Evolutionary conservation across 2,888 invertebrate genomes (phyloP).

Genomic region (Oxycera nigricornis): DNA sequence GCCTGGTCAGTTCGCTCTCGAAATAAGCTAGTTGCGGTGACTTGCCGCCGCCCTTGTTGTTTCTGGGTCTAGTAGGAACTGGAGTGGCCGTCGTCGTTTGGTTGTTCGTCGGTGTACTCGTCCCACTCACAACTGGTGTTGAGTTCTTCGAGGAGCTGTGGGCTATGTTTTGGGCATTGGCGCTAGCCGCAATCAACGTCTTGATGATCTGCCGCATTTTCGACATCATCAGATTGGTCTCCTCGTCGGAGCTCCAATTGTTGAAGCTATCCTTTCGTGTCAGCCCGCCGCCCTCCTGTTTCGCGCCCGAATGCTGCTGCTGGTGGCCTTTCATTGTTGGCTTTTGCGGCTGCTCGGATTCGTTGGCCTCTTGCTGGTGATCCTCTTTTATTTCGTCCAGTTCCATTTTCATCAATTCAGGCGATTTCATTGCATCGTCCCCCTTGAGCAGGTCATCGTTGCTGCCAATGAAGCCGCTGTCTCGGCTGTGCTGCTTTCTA

Average conservation of each 20-base stretch:
- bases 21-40: constrained; percentile 88
- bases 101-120: constrained; percentile 57
- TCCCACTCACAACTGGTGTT: constrained; percentile 59
- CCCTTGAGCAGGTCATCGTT: constrained; percentile 82
- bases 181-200: constrained; percentile 78
- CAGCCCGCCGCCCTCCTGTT: constrained; percentile 66
- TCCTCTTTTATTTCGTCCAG: constrained; percentile 68
- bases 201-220: constrained; percentile 93
- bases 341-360: constrained; percentile 6
- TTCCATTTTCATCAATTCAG: constrained; percentile 59
- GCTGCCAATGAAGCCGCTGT: constrained; percentile 88
- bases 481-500: constrained; percentile 82
- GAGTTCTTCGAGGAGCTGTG: constrained; percentile 59
- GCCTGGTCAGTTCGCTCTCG: constrained; percentile 84
- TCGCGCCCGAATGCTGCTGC: constrained; percentile 39
- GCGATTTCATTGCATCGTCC: constrained; percentile 56
- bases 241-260: constrained; percentile 93
- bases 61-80: constrained; percentile 68
- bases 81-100: constrained; percentile 66
- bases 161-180: constrained; percentile 61
- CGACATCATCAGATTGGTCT: constrained; percentile 94
- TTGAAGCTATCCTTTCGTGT: constrained; percentile 89
- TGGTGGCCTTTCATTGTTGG: neutral
- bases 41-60: constrained; percentile 75
- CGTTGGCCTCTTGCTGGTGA: constrained; percentile 61